A percentile compares a stretch with the other conserved stretches of the same genome.
phyloP scores from a whole-genome alignment of 1,140 invertebrate genomes.

The Lithobius niger region DNA sequence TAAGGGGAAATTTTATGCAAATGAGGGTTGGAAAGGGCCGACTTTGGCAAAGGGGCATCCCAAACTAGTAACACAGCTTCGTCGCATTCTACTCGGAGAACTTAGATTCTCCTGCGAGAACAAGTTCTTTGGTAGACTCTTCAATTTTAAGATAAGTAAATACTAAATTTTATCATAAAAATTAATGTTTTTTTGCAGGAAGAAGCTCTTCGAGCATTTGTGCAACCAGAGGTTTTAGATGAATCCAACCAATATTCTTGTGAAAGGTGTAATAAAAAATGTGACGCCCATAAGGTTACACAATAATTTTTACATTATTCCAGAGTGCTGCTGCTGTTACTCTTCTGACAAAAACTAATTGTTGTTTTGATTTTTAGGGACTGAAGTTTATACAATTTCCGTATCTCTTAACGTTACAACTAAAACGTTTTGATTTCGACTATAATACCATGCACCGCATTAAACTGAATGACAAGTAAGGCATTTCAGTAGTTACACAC shows the following conservation, averaged over 20 bases:
- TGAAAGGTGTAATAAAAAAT: constrained; percentile 75
- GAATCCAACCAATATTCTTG: constrained; percentile 83
- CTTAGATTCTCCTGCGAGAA: too few relatives aligned
- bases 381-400: constrained; percentile 78
- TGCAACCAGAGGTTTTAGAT: constrained; percentile 69
- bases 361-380: constrained; percentile 36
- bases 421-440: constrained; percentile 87
- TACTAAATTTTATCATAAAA: too few relatives aligned
- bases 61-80: too few relatives aligned
- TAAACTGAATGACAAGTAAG: constrained; percentile 81
- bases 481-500: constrained; percentile 18
- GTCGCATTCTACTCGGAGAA: too few relatives aligned
- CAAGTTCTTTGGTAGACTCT: too few relatives aligned
- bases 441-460: constrained; percentile 71
- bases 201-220: constrained; percentile 72
- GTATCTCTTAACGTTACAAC: constrained; percentile 71
- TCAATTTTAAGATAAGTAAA: too few relatives aligned
- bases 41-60: too few relatives aligned
- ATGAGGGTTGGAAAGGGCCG: too few relatives aligned
- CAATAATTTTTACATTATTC: neutral
- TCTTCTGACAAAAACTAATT: too few relatives aligned
- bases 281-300: constrained; percentile 67
- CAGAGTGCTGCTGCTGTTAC: too few relatives aligned
- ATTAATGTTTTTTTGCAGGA: constrained; percentile 38
- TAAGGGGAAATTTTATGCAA: too few relatives aligned